Evolutionary conservation across 2,113 vertebrate species (phyloP).

Genomic region (Echinops telfairi): DNA sequence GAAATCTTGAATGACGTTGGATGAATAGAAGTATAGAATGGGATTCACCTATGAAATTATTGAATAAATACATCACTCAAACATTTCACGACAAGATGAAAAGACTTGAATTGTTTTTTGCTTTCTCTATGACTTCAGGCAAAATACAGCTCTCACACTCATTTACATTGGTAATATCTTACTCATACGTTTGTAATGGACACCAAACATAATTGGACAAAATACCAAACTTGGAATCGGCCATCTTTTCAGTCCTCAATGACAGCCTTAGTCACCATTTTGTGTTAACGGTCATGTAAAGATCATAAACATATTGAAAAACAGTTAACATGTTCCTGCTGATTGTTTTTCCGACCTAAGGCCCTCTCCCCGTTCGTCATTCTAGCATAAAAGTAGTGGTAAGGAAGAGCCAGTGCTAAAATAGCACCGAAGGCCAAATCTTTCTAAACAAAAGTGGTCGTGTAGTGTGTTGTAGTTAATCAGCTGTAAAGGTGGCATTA

Average conservation of each 20-base stretch:
- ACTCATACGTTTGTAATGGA: not conserved
- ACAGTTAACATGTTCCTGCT: not conserved
- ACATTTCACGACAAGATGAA: not conserved
- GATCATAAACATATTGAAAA: not conserved
- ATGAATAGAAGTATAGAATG: too few species aligned
- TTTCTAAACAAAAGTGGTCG: not conserved
- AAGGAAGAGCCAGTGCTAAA: not conserved
- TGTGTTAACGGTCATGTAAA: not conserved
- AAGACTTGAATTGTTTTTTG: conserved; percentile 17
- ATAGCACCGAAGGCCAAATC: not conserved
- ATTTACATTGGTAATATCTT: not conserved
- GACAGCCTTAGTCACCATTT: too few species aligned
- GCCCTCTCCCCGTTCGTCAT: not conserved
- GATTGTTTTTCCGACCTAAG: not conserved
- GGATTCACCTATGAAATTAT: not conserved
- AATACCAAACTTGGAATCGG: not conserved
- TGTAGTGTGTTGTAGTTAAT: not conserved
- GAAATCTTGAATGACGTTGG: too few species aligned
- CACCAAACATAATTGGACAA: not conserved
- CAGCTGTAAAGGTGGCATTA: not conserved
- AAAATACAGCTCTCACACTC: not conserved
- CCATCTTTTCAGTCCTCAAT: not conserved
- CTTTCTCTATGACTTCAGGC: not conserved
- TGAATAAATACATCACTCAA: conserved; percentile 6
- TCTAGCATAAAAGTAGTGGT: not conserved